Base-by-base conservation (phyloP, 2,113 vertebrate genomes). In the Cynocephalus volans region DNA sequence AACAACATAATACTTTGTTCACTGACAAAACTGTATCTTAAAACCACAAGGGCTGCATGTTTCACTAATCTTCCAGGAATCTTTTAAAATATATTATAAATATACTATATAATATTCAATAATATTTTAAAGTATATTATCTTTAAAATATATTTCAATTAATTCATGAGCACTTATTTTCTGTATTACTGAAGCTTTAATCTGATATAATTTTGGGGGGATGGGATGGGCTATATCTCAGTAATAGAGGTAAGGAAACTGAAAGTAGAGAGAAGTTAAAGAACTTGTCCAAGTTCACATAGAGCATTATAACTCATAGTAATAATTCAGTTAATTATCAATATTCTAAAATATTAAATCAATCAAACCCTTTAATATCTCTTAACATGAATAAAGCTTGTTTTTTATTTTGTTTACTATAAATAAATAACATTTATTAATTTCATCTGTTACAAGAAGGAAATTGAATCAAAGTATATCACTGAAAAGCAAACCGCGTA, bases 391-490 rank as follows among this genome's bases (percentile, higher is more conserved):
- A 52, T 65, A 93, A 73, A 95, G 3, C 33, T 82, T 92, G 5
- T 73, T 64, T 86, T 81, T 81, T 73, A 90, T 88, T 91, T 95
- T 80, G n/a, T 76, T 80, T 67, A 56, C 45, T 76, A 14, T 36
- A 87, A 79, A 89, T 79, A 84, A 72, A 72, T 48, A 54, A 48
- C 31, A 56, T 82, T 5, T 73, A 45, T 23, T 69, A 65, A 95
- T 48, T 18, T 84, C 18, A 89, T 67, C 10, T 60, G 26, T 67
- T 28, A 62, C 23, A 86, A 8, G 11, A 36, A 93, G 48, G 13
- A 86, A 89, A 96, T 9, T 67, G 31, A 77, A 81, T 75, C 23
- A 70, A 67, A 80, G 12, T 88, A 64, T 84, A 56, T 79, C 92
- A 86, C 31, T 24, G 1, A 56, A 88, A 96, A 90, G 19, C 1